Evolutionary conservation across 2,888 invertebrate species (phyloP), one percentile per base, ranked within the genome.

Genomic region (Euphydryas editha): DNA sequence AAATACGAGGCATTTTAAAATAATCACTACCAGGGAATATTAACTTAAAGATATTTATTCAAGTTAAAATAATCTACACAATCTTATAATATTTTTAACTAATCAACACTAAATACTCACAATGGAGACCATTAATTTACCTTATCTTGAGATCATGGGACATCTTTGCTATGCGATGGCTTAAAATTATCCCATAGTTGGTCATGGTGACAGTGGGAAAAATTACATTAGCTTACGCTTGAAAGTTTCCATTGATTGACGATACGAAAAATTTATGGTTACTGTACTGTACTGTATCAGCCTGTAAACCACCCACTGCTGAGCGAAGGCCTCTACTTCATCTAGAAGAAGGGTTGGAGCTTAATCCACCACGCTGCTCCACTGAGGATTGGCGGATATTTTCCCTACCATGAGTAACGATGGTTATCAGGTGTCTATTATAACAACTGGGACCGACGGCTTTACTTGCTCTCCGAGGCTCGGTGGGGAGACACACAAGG

Each of bases 181-280:
- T 60, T 75, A 75, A 81, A 79, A 77, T 78, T 77, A 78, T 77
- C 70, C 72, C 67, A 70, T 71, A 71, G 66, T 66, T 66, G 69
- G 75, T 62, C 60, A 73, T 75, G 85, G 77, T 76, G 87, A 87
- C 87, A 84, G 79, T 59, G 58, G 73, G 75, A 85, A 77, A 82
- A 83, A 85, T 84, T 76, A 80, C 77, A 71, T 68, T 66, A 69
- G 59, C 69, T 71, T 69, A 67, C 67, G 62, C 6, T 18, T 0
- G 11, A 37, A 0, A 74, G 76, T 75, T 59, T 76, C 71, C 82
- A 75, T 75, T 76, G 59, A 15, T 20, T 21, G 21, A 51, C 24
- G 49, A 20, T 20, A 20, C 10, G 5, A 20, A 36, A 36, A n/a
- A 30, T 30, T 2, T 30, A 30, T 30, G 30, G 30, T 30, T 8